These are phyloP conservation scores for Galemys pyrenaicus DNA, from an alignment of 2,113 vertebrate species.

Conservation along the genomic window DNA sequence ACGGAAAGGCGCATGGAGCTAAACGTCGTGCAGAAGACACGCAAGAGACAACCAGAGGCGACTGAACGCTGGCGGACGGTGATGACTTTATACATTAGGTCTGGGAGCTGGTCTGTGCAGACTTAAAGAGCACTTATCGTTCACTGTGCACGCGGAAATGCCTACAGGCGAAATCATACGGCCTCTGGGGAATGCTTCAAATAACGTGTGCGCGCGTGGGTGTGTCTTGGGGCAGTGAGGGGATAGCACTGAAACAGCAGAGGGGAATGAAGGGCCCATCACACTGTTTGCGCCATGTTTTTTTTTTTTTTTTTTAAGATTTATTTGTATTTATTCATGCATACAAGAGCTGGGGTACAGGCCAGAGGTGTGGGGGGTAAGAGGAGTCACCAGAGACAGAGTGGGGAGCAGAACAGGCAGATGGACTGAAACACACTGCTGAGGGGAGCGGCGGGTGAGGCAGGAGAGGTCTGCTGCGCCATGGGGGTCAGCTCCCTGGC, in stretches of 20 bases:
- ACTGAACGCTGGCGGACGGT: no score
- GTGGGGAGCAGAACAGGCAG: no score
- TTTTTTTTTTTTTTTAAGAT: no score
- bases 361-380: no score
- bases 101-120: neutral
- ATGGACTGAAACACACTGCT: no score
- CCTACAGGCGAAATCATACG: neutral
- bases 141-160: neutral
- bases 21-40: neutral
- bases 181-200: neutral
- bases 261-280: neutral
- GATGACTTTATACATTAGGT: neutral
- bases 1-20: neutral
- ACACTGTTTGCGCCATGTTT: no score
- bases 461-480: no score
- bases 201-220: neutral
- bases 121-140: neutral
- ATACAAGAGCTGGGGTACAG: no score
- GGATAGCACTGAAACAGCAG: neutral
- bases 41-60: accelerated
- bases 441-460: no score
- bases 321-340: no score
- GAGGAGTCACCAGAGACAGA: no score
- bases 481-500: no score
- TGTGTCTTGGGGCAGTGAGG: neutral